Percentiles rank a stretch among this genome's conserved stretches.
phyloP scores from a whole-genome alignment of 2,888 invertebrate species.

The Scaptomyza tumidula region DNA sequence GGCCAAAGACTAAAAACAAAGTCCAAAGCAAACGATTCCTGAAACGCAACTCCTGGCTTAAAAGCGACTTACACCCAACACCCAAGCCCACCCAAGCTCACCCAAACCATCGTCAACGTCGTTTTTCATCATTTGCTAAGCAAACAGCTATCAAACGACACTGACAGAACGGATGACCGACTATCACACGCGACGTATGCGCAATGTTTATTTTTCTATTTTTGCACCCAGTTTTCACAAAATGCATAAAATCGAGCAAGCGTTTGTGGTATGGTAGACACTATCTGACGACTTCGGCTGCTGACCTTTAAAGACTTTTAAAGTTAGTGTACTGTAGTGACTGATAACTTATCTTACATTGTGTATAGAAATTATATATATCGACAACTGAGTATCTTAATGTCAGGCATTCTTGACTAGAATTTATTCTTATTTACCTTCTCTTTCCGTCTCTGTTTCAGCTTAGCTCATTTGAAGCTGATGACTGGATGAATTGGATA shows the following conservation, averaged over 20 bases:
- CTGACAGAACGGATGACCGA: slow-evolving; percentile 26
- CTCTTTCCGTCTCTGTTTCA: slow-evolving; percentile 7
- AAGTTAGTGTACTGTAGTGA: neutral
- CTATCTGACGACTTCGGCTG: neutral
- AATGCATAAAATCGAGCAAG: neutral
- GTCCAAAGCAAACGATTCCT: slow-evolving; percentile 16
- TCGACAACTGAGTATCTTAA: neutral
- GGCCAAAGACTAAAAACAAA: slow-evolving; percentile 28
- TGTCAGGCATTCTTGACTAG: neutral
- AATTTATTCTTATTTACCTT: neutral
- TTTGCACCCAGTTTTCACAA: neutral
- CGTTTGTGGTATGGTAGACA: neutral
- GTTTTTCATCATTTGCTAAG: slow-evolving; percentile 53
- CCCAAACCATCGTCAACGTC: neutral
- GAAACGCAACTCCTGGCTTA: slow-evolving; percentile 1
- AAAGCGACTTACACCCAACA: neutral
- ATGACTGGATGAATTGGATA: neutral
- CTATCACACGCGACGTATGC: slow-evolving; percentile 48
- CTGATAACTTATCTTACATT: neutral
- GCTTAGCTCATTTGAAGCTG: neutral
- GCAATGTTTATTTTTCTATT: slow-evolving; percentile 20
- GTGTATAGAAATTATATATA: neutral
- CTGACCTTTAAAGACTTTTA: neutral
- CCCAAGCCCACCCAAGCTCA: neutral
- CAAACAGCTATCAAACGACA: slow-evolving; percentile 34